These are phyloP conservation scores for Stegodyphus mimosarum DNA, from an alignment of 1,140 invertebrate genomes.

Conservation along the genomic window DNA sequence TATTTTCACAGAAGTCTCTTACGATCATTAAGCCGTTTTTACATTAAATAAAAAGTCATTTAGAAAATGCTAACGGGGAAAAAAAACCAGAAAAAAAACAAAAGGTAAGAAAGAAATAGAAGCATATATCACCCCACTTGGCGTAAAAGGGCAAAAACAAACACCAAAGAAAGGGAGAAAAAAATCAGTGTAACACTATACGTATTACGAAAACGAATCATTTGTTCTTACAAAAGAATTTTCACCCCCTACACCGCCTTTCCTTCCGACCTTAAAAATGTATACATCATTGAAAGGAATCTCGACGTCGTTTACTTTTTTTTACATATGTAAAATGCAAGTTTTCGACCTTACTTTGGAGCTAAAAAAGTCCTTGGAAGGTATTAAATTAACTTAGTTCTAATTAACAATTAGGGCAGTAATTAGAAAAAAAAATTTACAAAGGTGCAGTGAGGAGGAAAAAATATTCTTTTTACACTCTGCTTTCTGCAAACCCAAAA, in stretches of 20 bases:
- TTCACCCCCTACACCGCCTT: background rate
- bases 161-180: background rate
- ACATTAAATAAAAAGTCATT: slow-evolving; percentile 48
- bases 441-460: slow-evolving; percentile 6
- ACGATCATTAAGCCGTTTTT: slow-evolving; percentile 46
- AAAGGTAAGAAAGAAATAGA: too few relatives aligned
- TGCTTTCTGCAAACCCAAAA: background rate
- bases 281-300: slow-evolving; percentile 38
- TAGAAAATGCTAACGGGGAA: slow-evolving; percentile 13
- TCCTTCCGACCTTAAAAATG: slow-evolving; percentile 35
- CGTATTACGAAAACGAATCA: slow-evolving; percentile 22
- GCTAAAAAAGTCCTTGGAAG: slow-evolving; percentile 27
- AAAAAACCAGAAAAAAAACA: too few relatives aligned
- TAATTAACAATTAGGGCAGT: slow-evolving; percentile 51
- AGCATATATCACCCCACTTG: too few relatives aligned
- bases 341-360: slow-evolving; percentile 31
- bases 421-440: slow-evolving; percentile 1
- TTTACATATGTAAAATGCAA: slow-evolving; percentile 22
- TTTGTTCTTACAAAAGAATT: slow-evolving; percentile 41
- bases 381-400: slow-evolving; percentile 56
- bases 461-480: background rate
- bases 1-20: too few relatives aligned
- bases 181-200: background rate
- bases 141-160: too few relatives aligned
- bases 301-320: background rate